These are phyloP conservation scores for Tinea trinotella DNA, from an alignment of 2,888 invertebrate species.

Conservation along the genomic window DNA sequence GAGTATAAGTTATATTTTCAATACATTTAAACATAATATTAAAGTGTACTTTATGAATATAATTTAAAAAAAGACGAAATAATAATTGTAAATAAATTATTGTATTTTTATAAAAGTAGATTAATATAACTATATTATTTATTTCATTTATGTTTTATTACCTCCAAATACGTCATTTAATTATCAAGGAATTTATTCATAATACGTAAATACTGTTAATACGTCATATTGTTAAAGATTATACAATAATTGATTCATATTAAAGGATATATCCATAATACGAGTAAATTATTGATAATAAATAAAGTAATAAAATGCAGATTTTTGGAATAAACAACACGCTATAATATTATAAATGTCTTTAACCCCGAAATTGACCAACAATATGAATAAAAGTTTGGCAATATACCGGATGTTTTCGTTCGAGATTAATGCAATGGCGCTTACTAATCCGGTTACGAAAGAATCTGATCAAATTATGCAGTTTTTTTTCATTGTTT, in stretches of 20 bases:
- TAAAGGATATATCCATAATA: not conserved
- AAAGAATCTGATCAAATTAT: not conserved
- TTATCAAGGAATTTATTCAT: no score
- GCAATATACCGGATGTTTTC: constrained; percentile 10
- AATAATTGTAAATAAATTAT: no score
- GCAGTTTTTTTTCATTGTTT: constrained; percentile 1
- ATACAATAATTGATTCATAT: not conserved
- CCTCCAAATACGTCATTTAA: no score
- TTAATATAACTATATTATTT: no score
- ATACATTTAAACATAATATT: no score
- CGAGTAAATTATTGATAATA: not conserved
- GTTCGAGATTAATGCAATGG: constrained; percentile 6
- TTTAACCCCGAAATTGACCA: not conserved
- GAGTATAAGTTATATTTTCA: no score
- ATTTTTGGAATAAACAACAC: not conserved
- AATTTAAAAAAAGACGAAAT: no score
- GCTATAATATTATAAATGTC: not conserved
- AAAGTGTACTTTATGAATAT: no score
- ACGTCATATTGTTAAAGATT: no score
- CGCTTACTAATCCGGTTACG: not conserved
- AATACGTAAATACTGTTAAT: no score
- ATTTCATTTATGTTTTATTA: no score
- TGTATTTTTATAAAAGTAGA: no score
- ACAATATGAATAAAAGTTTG: constrained; percentile 4
- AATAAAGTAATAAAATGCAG: not conserved